A percentile compares a stretch with the other conserved stretches of the same genome.
These are phyloP conservation scores for Cladopsammia gracilis DNA, from an alignment of 64 coral and sea anemone species.

Conservation along the genomic window DNA sequence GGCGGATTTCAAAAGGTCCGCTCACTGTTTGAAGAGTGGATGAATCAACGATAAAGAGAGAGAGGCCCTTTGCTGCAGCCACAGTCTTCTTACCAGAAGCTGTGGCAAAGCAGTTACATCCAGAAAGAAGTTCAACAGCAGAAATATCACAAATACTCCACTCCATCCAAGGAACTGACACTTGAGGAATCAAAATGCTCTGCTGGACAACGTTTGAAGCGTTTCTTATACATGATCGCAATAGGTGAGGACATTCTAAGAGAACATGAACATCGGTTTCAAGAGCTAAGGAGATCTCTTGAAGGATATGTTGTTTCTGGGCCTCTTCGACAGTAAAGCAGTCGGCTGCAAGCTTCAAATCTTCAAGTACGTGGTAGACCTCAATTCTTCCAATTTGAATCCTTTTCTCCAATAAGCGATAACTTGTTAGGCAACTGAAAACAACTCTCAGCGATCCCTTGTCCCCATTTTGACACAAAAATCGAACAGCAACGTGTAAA, in stretches of 20 bases:
- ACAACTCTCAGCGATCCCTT: background rate
- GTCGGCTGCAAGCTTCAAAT: background rate
- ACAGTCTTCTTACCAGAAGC: background rate
- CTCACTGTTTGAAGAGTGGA: background rate
- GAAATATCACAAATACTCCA: background rate
- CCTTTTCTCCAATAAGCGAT: background rate
- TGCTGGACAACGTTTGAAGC: background rate
- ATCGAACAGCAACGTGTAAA: background rate
- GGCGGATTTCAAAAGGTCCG: background rate
- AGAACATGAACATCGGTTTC: background rate
- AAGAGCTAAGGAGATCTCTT: background rate
- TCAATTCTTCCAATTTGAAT: background rate
- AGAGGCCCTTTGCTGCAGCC: background rate
- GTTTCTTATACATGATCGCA: background rate
- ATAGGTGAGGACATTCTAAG: background rate
- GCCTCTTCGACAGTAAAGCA: background rate
- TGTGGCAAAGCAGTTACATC: conserved; percentile 1
- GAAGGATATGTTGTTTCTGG: background rate
- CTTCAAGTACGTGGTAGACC: background rate
- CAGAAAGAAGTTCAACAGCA: background rate
- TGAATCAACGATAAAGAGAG: background rate
- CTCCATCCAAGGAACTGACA: background rate
- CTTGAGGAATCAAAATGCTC: background rate
- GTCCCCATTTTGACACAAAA: background rate
- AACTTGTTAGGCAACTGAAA: background rate